Conservation (phyloP, 2,797 vertebrate genomes). For the Acanthopagrus latus region DNA sequence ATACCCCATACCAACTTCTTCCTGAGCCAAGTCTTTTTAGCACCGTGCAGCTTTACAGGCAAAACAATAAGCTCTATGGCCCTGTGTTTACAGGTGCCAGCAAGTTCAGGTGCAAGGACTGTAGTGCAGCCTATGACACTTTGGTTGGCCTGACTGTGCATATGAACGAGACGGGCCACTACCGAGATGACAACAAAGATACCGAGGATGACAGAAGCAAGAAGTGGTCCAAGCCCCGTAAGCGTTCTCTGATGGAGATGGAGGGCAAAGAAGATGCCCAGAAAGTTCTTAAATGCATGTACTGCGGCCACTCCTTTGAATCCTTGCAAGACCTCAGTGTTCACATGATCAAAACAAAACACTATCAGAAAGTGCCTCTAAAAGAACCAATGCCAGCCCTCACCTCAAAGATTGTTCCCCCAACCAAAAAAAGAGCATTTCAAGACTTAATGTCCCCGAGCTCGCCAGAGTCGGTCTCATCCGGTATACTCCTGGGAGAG, state of each 20-base stretch:
- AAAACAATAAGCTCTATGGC: constrained; percentile 98
- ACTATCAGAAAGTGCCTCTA: constrained; percentile 99
- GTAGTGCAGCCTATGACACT: constrained; percentile 97
- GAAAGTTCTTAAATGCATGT: constrained; percentile 99
- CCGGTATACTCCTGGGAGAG: constrained; percentile 85
- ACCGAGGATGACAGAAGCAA: constrained; percentile 93
- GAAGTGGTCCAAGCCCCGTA: constrained; percentile 97
- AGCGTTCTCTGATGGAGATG: constrained; percentile 98
- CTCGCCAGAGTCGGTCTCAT: constrained; percentile 92
- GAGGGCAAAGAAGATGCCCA: constrained; percentile 98
- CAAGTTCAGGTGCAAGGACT: constrained; percentile 99
- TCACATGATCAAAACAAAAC: constrained; percentile 99
- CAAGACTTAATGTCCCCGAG: constrained; percentile 93
- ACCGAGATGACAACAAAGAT: constrained; percentile 97
- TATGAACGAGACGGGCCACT: constrained; percentile 99
- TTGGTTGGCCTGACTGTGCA: constrained; percentile 97
- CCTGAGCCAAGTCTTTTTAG: constrained; percentile 98
- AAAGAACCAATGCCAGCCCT: constrained; percentile 99
- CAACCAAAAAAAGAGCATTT: constrained; percentile 95
- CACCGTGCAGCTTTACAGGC: constrained; percentile 97
- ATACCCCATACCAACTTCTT: constrained; percentile 94
- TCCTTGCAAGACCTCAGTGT: constrained; percentile 98
- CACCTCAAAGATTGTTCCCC: constrained; percentile 93
- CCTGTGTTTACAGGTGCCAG: constrained; percentile 98
- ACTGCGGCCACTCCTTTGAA: constrained; percentile 98